Evolutionary conservation across 2,797 vertebrate species (phyloP), one percentile per base, ranked within the genome.

Genomic region (Echiichthys vipera): DNA sequence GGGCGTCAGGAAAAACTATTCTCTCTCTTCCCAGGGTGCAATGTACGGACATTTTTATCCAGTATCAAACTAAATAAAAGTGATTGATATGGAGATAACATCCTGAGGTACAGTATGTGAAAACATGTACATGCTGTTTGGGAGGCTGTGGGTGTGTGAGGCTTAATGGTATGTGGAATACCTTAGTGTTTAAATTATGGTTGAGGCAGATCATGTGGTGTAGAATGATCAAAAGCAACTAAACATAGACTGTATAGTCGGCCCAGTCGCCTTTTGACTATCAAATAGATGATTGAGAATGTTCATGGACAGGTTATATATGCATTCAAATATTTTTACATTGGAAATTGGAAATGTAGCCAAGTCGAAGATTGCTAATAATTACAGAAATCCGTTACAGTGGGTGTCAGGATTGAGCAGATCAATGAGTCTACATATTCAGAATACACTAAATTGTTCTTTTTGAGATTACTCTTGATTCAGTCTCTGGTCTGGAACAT

Each of bases 1-100:
- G 68, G 68, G 70, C 51, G 47, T 81, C 62, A 72, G 77, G 55
- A 84, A 25, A 56, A 43, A 62, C 54, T 72, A 51, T 65, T 77
- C 32, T 57, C 36, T 81, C 50, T 50, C 12, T 5, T 81, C 55
- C 29, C 39, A 49, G 65, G 46, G 63, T 53, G 47, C 6, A 51
- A 57, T 7, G 15, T 22, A 40, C 20, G 3, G 46, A 59, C 20
- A 8, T 65, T 25, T 39, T 39, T 22, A 43, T 4, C 36, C 45
- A 32, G 57, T 32, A 57, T 36, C 27, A 55, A 43, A 32, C n/a
- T 47, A 22, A 27, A 29, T 45, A 40, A 66, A 53, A 76, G 27
- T 27, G 39, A 49, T 5, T 57, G 25, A 6, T 37, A 30, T 45
- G 24, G 36, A 49, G 43, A 55, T 47, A 40, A 24, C 27, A 54